Conservation (phyloP, 1,140 invertebrate species). For the Arctopsyche grandis region DNA sequence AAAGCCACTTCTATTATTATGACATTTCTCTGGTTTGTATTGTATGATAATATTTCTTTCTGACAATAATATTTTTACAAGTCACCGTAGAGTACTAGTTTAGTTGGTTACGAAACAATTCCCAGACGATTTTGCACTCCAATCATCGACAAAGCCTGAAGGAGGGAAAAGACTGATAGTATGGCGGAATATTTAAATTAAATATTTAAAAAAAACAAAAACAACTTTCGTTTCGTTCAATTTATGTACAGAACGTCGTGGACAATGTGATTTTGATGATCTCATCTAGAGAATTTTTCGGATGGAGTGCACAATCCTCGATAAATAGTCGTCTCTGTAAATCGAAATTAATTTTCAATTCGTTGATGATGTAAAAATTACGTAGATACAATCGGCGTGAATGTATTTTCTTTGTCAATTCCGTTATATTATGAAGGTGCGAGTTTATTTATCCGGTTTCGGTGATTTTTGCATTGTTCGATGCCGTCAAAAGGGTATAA, state of each 20-base stretch:
- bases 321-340: neutral
- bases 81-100: neutral
- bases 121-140: conserved; percentile 1
- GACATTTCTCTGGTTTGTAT: too few relatives aligned
- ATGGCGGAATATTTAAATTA: neutral
- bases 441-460: too few relatives aligned
- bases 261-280: neutral
- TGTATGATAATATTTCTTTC: neutral
- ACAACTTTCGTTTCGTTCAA: neutral
- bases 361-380: too few relatives aligned
- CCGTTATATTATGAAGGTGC: too few relatives aligned
- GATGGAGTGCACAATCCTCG: neutral
- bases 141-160: conserved; percentile 7
- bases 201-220: neutral
- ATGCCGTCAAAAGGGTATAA: too few relatives aligned
- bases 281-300: neutral
- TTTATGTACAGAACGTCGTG: neutral
- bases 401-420: too few relatives aligned
- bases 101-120: neutral
- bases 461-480: too few relatives aligned
- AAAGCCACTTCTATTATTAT: too few relatives aligned
- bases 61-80: neutral
- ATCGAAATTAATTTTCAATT: neutral
- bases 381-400: too few relatives aligned
- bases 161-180: conserved; percentile 23